phyloP scores from a whole-genome alignment of 2,797 vertebrate genomes.

The Trachops cirrhosus region DNA sequence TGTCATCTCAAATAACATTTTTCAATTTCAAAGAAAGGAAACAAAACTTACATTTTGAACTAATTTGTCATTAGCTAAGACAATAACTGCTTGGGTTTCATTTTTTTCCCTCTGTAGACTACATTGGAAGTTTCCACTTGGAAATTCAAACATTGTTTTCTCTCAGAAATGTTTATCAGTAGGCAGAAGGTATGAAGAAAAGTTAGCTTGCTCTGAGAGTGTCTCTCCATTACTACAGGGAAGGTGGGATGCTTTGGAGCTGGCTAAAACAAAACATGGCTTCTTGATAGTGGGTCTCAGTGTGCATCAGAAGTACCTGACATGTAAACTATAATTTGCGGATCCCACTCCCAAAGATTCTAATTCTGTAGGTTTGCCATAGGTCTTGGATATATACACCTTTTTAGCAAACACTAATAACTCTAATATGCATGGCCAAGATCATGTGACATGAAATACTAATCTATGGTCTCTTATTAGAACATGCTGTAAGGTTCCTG shows the following conservation, averaged over 20 bases:
- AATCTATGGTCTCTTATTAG: not conserved
- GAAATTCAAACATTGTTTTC: slow-evolving; percentile 20
- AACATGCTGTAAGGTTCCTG: not conserved
- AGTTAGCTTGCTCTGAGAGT: not conserved
- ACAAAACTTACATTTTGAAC: slow-evolving; percentile 60
- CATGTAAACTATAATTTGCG: not conserved
- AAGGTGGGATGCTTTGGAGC: not conserved
- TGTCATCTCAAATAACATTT: slow-evolving; percentile 62
- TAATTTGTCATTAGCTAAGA: slow-evolving; percentile 59
- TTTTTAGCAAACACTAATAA: not conserved
- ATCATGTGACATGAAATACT: not conserved
- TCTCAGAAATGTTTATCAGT: not conserved
- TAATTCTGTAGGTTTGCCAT: not conserved
- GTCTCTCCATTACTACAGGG: not conserved
- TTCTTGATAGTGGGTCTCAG: not conserved
- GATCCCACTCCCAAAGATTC: not conserved
- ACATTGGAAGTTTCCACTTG: slow-evolving; percentile 31
- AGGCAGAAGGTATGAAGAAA: slow-evolving; percentile 10
- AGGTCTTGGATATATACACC: not conserved
- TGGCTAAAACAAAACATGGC: not conserved
- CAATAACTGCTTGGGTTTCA: not conserved
- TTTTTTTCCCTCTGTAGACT: not conserved
- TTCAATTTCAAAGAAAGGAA: slow-evolving; percentile 74
- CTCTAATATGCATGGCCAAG: not conserved
- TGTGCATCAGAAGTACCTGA: not conserved